Base-by-base conservation (phyloP, 2,797 vertebrate species). In the Xiphorhynchus erythropygius region DNA sequence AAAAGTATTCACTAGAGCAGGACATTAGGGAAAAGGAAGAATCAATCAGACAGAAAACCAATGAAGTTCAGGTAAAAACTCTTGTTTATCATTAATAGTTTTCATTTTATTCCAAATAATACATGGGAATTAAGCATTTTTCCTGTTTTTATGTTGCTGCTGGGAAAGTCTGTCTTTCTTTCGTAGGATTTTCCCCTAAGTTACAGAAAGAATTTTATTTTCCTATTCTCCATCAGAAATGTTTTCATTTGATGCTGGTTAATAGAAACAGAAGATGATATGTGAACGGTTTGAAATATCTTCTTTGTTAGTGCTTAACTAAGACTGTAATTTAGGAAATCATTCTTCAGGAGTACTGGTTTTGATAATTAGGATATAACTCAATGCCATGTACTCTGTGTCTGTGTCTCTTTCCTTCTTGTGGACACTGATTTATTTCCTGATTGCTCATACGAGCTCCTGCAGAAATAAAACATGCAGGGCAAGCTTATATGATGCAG, bases 21-120 rank as follows among this genome's bases (percentile, higher is more conserved):
- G 99, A 99, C 96, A 99, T 99, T 93, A 97, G 99, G 83, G 99
- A 99, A 76, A 98, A 99, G 32, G 99, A 99, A 91, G 99, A 99
- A 70, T 98, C 99, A 57, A 99, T 99, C 93, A 98, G 99, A 70
- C 98, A 99, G 94, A 99, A 99, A 97, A 98, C 98, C 64, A 98
- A 80, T 2, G 99, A 99, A 96, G 99, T 99, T 30, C 99, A 99
- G 99, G 99, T 99, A 94, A 96, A 97, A 42, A 11, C 1, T 7
- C 15, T 55, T 60, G 5, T 42, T 84, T 80, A 32, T 87, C 7
- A 6, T 78, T 53, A 47, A 10, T 59, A 37, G 4, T 59, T 92
- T 81, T 73, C 27, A 44, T 63, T 87, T 84, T 50, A 59, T 59
- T 91, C 17, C 94, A 52, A 80, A 28, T 33, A 49, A 50, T 21